Percentiles rank a stretch among this genome's conserved stretches.
Conservation (phyloP, 2,888 invertebrate species). For the Andricus quercusramuli region DNA sequence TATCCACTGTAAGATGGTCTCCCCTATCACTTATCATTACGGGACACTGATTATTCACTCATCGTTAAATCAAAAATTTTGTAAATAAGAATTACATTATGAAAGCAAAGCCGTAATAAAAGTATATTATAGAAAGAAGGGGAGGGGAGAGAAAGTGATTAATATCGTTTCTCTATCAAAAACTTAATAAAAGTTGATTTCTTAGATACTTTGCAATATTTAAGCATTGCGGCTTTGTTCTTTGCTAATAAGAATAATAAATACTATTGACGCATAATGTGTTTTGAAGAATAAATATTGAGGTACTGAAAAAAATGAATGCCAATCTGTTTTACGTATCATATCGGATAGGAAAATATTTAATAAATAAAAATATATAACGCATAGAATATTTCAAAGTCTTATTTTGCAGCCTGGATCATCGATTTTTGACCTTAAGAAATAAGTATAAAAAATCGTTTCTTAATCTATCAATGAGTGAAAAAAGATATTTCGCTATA, state of each 20-base stretch:
- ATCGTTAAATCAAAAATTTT: constrained; percentile 13
- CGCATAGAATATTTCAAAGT: neutral
- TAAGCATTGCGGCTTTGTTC: constrained; percentile 57
- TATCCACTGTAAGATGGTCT: too few relatives aligned
- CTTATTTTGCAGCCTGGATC: constrained; percentile 36
- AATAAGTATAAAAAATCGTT: too few relatives aligned
- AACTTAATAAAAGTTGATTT: neutral
- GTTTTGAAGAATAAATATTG: constrained; percentile 47
- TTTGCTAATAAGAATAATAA: constrained; percentile 50
- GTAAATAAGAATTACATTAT: neutral
- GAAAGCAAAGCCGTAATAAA: constrained; percentile 17
- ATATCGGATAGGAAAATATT: constrained; percentile 1
- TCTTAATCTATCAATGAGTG: too few relatives aligned
- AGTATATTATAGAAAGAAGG: neutral
- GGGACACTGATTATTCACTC: neutral
- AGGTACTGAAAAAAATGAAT: constrained; percentile 57
- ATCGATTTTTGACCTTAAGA: too few relatives aligned
- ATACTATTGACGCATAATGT: constrained; percentile 45
- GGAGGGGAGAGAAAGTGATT: constrained; percentile 48
- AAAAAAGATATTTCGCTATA: too few relatives aligned
- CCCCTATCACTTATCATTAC: neutral
- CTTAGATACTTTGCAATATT: constrained; percentile 48
- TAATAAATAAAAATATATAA: constrained; percentile 28
- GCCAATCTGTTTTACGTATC: constrained; percentile 19
- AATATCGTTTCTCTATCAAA: constrained; percentile 50